phyloP scores from a whole-genome alignment of 1,140 invertebrate genomes.

The Paraescarpia echinospica region DNA sequence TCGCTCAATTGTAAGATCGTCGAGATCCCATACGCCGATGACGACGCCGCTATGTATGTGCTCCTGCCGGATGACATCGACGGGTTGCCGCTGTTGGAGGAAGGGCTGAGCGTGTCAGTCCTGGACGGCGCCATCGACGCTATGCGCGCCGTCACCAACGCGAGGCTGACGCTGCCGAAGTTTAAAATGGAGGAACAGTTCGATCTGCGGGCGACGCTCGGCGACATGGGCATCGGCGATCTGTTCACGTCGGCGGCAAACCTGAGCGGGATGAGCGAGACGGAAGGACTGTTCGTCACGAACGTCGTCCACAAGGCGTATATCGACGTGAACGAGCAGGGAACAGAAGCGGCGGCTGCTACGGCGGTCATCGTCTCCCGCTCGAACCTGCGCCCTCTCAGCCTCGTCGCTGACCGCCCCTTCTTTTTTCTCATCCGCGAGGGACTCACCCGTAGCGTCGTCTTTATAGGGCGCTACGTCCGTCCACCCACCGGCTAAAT shows the following conservation, averaged over 20 bases:
- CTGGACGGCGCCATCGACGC: not conserved
- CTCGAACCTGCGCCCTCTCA: not conserved
- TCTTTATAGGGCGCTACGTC: slow-evolving; percentile 8
- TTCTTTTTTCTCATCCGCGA: slow-evolving; percentile 14
- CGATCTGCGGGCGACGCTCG: slow-evolving; percentile 51
- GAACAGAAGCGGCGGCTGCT: slow-evolving; percentile 56
- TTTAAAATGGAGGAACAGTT: slow-evolving; percentile 45
- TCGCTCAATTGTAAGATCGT: slow-evolving; percentile 70
- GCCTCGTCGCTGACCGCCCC: slow-evolving; percentile 10
- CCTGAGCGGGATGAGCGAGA: slow-evolving; percentile 40
- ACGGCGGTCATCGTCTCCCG: slow-evolving; percentile 37
- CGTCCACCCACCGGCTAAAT: not conserved
- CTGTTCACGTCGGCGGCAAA: slow-evolving; percentile 37
- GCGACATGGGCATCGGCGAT: slow-evolving; percentile 38
- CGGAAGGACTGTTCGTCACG: slow-evolving; percentile 39
- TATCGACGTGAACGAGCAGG: slow-evolving; percentile 62
- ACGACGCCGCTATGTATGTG: slow-evolving; percentile 69
- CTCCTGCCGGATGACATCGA: slow-evolving; percentile 63
- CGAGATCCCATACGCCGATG: slow-evolving; percentile 69
- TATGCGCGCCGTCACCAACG: slow-evolving; percentile 34
- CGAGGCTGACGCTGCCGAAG: slow-evolving; percentile 43
- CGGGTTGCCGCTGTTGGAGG: slow-evolving; percentile 53
- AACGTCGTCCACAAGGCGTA: slow-evolving; percentile 61
- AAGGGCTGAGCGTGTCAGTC: not conserved
- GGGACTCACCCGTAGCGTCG: not conserved